Conservation (phyloP, 2,797 vertebrate species). For the Tinamus major region DNA sequence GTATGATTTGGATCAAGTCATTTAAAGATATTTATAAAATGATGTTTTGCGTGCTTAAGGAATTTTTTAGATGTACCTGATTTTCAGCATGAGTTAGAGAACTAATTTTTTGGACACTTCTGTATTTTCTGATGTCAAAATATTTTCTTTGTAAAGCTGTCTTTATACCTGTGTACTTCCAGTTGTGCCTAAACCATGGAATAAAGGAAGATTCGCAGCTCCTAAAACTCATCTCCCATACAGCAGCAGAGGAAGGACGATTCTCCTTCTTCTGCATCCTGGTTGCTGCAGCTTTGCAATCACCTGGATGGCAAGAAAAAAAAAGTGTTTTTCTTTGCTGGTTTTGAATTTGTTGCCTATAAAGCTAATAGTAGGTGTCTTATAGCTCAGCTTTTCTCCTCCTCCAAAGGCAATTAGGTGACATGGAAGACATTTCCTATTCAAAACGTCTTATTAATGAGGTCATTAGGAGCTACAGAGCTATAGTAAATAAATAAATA, state of each 20-base stretch:
- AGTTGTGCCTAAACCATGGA: neutral
- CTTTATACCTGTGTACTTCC: neutral
- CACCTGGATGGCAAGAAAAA: neutral
- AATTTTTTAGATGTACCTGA: neutral
- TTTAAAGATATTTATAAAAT: neutral
- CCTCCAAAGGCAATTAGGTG: neutral
- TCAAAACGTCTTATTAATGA: neutral
- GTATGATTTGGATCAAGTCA: neutral
- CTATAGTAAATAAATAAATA: neutral
- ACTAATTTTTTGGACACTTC: neutral
- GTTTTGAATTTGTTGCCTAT: neutral
- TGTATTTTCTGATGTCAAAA: neutral
- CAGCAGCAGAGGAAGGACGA: no score
- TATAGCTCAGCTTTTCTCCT: neutral
- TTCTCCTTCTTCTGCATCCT: rapidly evolving
- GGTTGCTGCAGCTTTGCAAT: neutral
- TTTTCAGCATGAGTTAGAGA: neutral
- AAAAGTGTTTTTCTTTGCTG: neutral
- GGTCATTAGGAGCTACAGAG: neutral
- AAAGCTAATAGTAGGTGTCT: rapidly evolving
- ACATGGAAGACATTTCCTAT: neutral
- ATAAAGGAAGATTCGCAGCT: rapidly evolving
- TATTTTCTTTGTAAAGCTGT: neutral
- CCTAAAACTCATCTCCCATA: rapidly evolving
- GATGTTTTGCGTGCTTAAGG: neutral